phyloP scores from a whole-genome alignment of 23 tunicate species.

The Diplosoma virens region DNA sequence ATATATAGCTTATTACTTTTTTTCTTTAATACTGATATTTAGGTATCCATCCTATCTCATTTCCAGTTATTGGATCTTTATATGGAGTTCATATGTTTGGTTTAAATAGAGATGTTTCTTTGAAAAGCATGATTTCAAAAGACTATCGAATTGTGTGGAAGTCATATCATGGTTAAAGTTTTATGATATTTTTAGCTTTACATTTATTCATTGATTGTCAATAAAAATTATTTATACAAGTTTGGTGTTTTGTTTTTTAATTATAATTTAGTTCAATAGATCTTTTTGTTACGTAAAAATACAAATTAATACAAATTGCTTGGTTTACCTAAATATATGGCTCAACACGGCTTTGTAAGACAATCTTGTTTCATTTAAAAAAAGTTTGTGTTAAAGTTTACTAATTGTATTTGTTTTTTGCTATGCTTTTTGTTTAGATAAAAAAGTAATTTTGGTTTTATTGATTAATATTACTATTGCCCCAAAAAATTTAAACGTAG shows the following conservation, averaged over 20 bases:
- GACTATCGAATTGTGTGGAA: constrained; percentile 77
- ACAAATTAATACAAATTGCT: too few relatives aligned
- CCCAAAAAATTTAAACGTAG: too few relatives aligned
- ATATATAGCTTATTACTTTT: too few relatives aligned
- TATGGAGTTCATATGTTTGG: constrained; percentile 94
- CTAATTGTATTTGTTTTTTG: background rate
- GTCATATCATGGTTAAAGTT: constrained; percentile 54
- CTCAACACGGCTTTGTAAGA: too few relatives aligned
- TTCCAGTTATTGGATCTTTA: constrained; percentile 84
- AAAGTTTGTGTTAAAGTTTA: background rate
- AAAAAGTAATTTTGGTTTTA: too few relatives aligned
- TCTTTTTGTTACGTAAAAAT: too few relatives aligned
- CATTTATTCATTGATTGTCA: background rate
- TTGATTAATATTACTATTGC: too few relatives aligned
- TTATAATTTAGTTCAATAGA: too few relatives aligned
- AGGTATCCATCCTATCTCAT: constrained; percentile 72
- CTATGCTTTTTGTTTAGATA: too few relatives aligned
- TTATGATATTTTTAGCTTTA: background rate
- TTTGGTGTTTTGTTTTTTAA: background rate
- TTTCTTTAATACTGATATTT: too few relatives aligned
- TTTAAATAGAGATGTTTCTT: constrained; percentile 60
- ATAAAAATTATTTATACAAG: background rate
- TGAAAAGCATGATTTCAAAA: constrained; percentile 51
- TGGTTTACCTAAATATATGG: too few relatives aligned
- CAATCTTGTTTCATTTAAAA: background rate